Percentiles rank a stretch among this genome's conserved stretches.
phyloP scores from a whole-genome alignment of 2,113 vertebrate species.

The Verasper variegatus region DNA sequence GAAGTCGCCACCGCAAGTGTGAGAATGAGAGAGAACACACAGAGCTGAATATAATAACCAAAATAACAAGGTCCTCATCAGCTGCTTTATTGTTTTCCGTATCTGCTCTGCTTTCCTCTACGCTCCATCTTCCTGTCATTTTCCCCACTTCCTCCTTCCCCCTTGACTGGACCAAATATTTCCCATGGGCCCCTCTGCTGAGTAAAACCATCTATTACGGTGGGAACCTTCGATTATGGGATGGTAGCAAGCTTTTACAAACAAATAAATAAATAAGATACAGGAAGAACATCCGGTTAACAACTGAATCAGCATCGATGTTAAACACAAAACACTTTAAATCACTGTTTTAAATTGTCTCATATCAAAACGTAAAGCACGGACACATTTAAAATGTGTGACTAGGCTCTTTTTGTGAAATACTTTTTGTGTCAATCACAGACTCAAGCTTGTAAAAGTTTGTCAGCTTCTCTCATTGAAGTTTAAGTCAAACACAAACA shows the following conservation, averaged over 20 bases:
- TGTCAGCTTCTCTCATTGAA: too few species aligned
- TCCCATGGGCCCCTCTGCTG: slow-evolving; percentile 45
- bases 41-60: slow-evolving; percentile 15
- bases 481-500: too few species aligned
- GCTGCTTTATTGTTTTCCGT: slow-evolving; percentile 56
- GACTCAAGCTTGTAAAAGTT: too few species aligned
- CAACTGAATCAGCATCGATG: background rate
- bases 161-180: slow-evolving; percentile 58
- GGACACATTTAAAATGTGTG: too few species aligned
- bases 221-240: slow-evolving; percentile 34
- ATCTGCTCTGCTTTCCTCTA: slow-evolving; percentile 41
- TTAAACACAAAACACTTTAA: background rate
- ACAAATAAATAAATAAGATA: background rate
- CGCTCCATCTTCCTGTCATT: slow-evolving; percentile 53
- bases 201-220: slow-evolving; percentile 40
- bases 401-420: too few species aligned
- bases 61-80: slow-evolving; percentile 68
- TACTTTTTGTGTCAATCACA: too few species aligned
- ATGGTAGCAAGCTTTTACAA: background rate
- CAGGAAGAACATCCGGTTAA: background rate
- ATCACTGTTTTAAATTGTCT: background rate
- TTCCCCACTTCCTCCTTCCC: slow-evolving; percentile 19
- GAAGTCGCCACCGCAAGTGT: slow-evolving; percentile 37
- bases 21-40: slow-evolving; percentile 14
- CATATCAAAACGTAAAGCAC: background rate